Evolutionary conservation across 2,113 vertebrate genomes (phyloP).

Genomic region (Phoxinus phoxinus): DNA sequence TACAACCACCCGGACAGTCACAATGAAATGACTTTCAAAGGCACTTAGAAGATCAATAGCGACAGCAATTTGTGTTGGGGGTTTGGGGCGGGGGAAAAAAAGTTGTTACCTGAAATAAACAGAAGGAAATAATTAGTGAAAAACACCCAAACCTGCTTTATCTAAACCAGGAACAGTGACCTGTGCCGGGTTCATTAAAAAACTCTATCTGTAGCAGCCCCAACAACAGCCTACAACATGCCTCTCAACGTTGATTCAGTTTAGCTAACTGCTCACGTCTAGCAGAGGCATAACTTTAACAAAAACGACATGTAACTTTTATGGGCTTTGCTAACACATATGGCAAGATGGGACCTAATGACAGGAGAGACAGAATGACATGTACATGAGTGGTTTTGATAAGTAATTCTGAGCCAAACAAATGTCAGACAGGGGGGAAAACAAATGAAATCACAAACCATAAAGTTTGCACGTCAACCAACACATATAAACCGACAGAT

Average conservation of each 20-base stretch:
- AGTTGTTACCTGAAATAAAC: conserved; percentile 54
- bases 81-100: conserved; percentile 32
- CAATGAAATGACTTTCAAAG: conserved; percentile 61
- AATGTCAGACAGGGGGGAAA: background rate
- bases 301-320: conserved; percentile 52
- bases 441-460: conserved; percentile 10
- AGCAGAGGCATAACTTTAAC: conserved; percentile 56
- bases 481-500: background rate
- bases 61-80: conserved; percentile 52
- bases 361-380: conserved; percentile 19
- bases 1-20: conserved; percentile 51
- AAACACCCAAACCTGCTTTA: conserved; percentile 40
- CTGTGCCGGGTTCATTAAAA: background rate
- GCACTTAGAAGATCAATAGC: conserved; percentile 59
- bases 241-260: background rate
- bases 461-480: background rate
- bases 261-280: conserved; percentile 52
- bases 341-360: conserved; percentile 5
- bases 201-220: conserved; percentile 10
- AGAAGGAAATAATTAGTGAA: conserved; percentile 63
- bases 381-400: conserved; percentile 20
- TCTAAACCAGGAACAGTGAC: conserved; percentile 33
- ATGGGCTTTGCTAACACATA: conserved; percentile 33
- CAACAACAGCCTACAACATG: background rate
- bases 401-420: conserved; percentile 25